Evolutionary conservation across 2,797 vertebrate species (phyloP).

Genomic region (Gymnodraco acuticeps): DNA sequence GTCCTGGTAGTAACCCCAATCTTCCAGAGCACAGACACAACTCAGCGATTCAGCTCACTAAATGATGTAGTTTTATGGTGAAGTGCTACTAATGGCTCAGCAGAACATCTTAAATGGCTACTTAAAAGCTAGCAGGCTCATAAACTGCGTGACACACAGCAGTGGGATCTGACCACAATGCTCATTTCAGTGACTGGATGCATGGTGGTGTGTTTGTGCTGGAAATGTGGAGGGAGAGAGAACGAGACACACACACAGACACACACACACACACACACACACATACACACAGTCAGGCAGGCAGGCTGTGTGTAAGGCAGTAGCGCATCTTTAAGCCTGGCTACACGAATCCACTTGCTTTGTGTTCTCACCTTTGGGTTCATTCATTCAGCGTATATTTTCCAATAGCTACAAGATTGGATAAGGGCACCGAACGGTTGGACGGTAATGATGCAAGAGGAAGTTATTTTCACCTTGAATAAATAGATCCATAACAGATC

Average conservation of each 20-base stretch:
- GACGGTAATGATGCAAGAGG: conserved; percentile 50
- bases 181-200: conserved; percentile 51
- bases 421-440: conserved; percentile 28
- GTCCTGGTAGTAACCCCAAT: conserved; percentile 62
- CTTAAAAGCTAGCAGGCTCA: conserved; percentile 77
- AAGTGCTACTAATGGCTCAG: conserved; percentile 82
- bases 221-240: no score
- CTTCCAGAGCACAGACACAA: conserved; percentile 65
- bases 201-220: conserved; percentile 6
- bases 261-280: no score
- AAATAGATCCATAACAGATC: conserved; percentile 23
- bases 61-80: conserved; percentile 79
- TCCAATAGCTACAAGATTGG: conserved; percentile 37
- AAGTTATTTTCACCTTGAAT: conserved; percentile 58
- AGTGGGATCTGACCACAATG: conserved; percentile 71
- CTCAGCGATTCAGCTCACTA: conserved; percentile 72
- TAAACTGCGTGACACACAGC: conserved; percentile 77
- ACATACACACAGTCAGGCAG: not conserved
- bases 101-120: conserved; percentile 77
- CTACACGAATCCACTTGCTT: conserved; percentile 37
- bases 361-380: conserved; percentile 48
- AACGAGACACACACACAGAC: no score
- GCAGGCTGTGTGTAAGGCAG: conserved; percentile 35
- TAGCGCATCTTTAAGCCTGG: conserved; percentile 41
- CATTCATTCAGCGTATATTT: conserved; percentile 25